Conservation (phyloP, 2,888 invertebrate genomes). For the Stenotaenia linearis region DNA sequence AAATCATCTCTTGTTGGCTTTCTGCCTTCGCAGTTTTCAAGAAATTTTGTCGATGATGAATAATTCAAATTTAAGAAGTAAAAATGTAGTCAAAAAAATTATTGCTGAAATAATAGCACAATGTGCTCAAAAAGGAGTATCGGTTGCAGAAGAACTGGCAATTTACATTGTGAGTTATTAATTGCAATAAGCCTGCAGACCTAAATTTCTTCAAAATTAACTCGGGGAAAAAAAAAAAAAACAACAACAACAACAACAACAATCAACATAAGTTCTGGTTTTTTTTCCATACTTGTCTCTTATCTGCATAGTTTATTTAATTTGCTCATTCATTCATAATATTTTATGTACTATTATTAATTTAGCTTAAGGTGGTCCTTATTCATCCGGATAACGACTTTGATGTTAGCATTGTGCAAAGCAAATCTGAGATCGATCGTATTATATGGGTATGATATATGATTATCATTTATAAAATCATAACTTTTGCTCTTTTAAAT, state of each 20-base stretch:
- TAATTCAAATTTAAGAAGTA: not conserved
- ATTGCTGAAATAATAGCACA: not conserved
- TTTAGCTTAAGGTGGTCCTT: not conserved
- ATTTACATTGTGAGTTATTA: not conserved
- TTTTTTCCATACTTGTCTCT: too few species aligned
- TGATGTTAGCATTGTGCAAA: not conserved
- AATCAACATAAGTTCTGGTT: too few species aligned
- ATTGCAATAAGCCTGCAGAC: not conserved
- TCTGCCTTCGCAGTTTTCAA: not conserved
- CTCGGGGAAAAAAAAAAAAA: too few species aligned
- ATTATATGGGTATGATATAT: slow-evolving; percentile 6
- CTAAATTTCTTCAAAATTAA: not conserved
- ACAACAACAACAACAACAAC: too few species aligned
- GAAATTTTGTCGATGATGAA: not conserved
- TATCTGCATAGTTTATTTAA: too few species aligned
- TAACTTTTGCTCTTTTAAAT: not conserved
- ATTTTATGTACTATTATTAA: too few species aligned
- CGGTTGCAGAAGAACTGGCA: slow-evolving; percentile 11
- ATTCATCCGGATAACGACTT: slow-evolving; percentile 17
- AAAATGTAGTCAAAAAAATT: slow-evolving; percentile 19
- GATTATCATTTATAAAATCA: not conserved
- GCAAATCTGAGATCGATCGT: not conserved
- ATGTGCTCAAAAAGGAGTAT: slow-evolving; percentile 13
- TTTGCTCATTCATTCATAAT: too few species aligned
- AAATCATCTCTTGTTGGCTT: not conserved